phyloP scores from a whole-genome alignment of 2,797 vertebrate genomes.

The Danio jaintianensis region DNA sequence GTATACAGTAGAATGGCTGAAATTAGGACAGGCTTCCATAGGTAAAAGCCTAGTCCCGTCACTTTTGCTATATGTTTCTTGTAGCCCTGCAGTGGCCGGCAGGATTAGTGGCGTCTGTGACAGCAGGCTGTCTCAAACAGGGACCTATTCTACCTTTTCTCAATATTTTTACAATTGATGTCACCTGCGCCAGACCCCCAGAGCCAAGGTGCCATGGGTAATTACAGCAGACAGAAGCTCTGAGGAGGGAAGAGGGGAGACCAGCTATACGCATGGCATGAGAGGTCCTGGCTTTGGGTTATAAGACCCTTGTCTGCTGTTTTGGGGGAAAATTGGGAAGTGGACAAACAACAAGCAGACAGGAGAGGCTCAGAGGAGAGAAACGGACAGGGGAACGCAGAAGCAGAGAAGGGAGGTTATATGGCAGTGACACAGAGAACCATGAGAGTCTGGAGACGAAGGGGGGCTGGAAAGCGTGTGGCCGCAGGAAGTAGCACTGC shows the following conservation, averaged over 20 bases:
- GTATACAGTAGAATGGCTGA: slow-evolving; percentile 4
- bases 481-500: slow-evolving; percentile 74
- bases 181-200: slow-evolving; percentile 78
- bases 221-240: slow-evolving; percentile 75
- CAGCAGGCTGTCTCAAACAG: slow-evolving; percentile 64
- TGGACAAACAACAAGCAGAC: slow-evolving; percentile 54
- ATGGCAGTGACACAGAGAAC: slow-evolving; percentile 70
- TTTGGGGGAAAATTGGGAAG: slow-evolving; percentile 45
- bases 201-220: slow-evolving; percentile 79
- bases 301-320: slow-evolving; percentile 57
- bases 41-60: slow-evolving; percentile 50
- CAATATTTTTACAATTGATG: slow-evolving; percentile 70
- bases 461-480: slow-evolving; percentile 67
- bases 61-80: slow-evolving; percentile 55
- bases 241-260: slow-evolving; percentile 66
- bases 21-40: slow-evolving; percentile 39
- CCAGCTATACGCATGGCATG: slow-evolving; percentile 73
- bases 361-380: slow-evolving; percentile 57
- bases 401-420: slow-evolving; percentile 48
- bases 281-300: slow-evolving; percentile 62
- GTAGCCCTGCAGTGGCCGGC: slow-evolving; percentile 56
- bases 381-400: slow-evolving; percentile 56
- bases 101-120: slow-evolving; percentile 67
- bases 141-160: slow-evolving; percentile 68
- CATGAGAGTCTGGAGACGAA: slow-evolving; percentile 65